A percentile compares a stretch with the other conserved stretches of the same genome.
Conservation (phyloP, 2,888 invertebrate species). For the Oeneis ivallda region DNA sequence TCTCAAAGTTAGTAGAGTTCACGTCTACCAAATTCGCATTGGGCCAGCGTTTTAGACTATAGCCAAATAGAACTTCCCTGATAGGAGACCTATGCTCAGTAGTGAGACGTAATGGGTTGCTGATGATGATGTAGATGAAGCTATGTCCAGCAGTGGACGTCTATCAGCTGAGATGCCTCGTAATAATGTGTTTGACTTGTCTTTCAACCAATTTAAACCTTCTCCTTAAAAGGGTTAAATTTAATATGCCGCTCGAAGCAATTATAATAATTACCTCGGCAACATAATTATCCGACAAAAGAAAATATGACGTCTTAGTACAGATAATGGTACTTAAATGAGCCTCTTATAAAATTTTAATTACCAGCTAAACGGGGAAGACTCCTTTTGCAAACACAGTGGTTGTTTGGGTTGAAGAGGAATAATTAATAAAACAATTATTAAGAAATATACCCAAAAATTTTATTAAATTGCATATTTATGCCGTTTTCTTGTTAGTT, state of each 20-base stretch:
- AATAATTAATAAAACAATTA: neutral
- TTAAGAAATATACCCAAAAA: neutral
- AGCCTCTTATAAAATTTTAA: conserved; percentile 61
- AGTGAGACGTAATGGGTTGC: no score
- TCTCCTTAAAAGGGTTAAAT: conserved; percentile 44
- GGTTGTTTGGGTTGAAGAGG: neutral
- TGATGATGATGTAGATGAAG: no score
- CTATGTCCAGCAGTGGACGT: no score
- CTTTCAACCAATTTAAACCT: conserved; percentile 3
- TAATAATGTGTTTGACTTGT: neutral
- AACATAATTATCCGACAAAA: conserved; percentile 67
- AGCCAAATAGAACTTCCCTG: no score
- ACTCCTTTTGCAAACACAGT: neutral
- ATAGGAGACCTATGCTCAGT: no score
- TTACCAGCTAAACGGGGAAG: conserved; percentile 47
- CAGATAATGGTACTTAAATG: conserved; percentile 71
- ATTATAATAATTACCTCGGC: conserved; percentile 75
- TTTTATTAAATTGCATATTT: neutral
- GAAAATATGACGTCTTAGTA: conserved; percentile 61
- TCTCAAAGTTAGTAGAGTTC: no score
- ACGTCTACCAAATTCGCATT: no score
- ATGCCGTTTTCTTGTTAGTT: no score
- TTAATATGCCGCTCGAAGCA: conserved; percentile 70
- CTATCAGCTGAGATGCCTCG: no score
- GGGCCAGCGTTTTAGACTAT: no score